Evolutionary conservation across 35 echinoderm and acorn worm genomes (phyloP).

Genomic region (Ophiothrix spiculata): DNA sequence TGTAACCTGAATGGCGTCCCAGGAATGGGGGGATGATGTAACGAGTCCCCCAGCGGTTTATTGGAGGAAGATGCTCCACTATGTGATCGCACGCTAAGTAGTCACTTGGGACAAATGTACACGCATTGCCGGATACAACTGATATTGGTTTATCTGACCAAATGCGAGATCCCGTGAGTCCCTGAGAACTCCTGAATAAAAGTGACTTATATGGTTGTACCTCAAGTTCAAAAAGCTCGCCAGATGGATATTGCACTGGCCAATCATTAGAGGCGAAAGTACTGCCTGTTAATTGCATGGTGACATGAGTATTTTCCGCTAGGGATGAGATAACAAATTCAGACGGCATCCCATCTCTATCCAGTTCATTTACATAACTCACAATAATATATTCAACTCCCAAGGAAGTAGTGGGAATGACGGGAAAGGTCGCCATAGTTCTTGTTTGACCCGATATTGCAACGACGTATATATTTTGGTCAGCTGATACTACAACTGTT

Average conservation of each 20-base stretch:
- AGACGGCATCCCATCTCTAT: neutral
- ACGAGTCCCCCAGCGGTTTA: conserved; percentile 11
- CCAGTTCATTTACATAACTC: neutral
- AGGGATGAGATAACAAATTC: neutral
- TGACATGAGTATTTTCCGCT: neutral
- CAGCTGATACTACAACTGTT: neutral
- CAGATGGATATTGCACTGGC: neutral
- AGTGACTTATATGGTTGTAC: neutral
- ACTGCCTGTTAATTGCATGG: neutral
- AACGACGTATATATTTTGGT: neutral
- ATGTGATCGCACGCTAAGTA: neutral
- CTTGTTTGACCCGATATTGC: neutral
- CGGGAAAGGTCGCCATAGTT: neutral
- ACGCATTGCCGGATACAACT: conserved; percentile 22
- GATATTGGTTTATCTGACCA: conserved; percentile 25
- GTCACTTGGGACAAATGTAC: neutral
- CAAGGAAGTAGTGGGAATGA: neutral
- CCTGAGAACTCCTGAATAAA: conserved; percentile 15
- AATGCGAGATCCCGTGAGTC: conserved; percentile 19
- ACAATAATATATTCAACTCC: neutral
- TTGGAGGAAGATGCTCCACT: conserved; percentile 31
- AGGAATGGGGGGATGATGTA: conserved; percentile 13
- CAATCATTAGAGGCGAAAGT: neutral
- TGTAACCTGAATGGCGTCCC: conserved; percentile 10
- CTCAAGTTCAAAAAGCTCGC: neutral